A percentile compares a stretch with the other conserved stretches of the same genome.
These are phyloP conservation scores for Drosophila macrospina DNA, from an alignment of 2,888 invertebrate species.

Conservation along the genomic window DNA sequence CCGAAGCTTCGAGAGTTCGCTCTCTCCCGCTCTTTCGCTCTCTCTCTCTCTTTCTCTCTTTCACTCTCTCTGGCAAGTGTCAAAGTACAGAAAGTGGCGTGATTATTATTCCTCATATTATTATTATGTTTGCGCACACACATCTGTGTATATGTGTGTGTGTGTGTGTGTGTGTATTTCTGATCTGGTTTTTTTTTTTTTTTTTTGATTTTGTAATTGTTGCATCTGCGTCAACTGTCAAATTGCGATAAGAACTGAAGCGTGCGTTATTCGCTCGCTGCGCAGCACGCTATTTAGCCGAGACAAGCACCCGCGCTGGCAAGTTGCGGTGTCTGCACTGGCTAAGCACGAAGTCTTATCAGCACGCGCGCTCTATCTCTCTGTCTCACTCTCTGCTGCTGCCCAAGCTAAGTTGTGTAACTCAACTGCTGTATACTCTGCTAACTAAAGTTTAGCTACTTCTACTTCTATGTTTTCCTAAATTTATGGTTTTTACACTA, in stretches of 20 bases:
- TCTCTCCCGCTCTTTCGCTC: not conserved
- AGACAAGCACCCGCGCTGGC: slow-evolving; percentile 3
- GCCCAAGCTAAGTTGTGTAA: too few relatives aligned
- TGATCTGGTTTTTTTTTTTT: slow-evolving; percentile 42
- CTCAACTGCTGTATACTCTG: too few relatives aligned
- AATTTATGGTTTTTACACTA: too few relatives aligned
- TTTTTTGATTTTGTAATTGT: slow-evolving; percentile 44
- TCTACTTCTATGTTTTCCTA: too few relatives aligned
- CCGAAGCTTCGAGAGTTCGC: slow-evolving; percentile 16
- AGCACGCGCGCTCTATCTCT: not conserved
- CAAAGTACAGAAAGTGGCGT: slow-evolving; percentile 75
- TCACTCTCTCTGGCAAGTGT: slow-evolving; percentile 31
- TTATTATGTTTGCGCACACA: slow-evolving; percentile 43
- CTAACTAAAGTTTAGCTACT: too few relatives aligned
- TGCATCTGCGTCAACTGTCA: slow-evolving; percentile 27
- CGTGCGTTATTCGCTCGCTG: too few relatives aligned
- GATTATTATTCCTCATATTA: slow-evolving; percentile 68
- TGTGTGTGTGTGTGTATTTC: slow-evolving; percentile 4
- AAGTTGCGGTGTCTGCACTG: too few relatives aligned
- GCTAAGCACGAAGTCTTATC: not conserved
- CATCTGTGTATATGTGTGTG: not conserved
- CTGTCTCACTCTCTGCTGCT: not conserved
- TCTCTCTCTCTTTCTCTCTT: too few relatives aligned
- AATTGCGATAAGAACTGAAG: slow-evolving; percentile 2
- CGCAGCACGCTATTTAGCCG: slow-evolving; percentile 4